Conservation (phyloP, 1,140 invertebrate genomes). For the Temnothorax nylanderi region DNA sequence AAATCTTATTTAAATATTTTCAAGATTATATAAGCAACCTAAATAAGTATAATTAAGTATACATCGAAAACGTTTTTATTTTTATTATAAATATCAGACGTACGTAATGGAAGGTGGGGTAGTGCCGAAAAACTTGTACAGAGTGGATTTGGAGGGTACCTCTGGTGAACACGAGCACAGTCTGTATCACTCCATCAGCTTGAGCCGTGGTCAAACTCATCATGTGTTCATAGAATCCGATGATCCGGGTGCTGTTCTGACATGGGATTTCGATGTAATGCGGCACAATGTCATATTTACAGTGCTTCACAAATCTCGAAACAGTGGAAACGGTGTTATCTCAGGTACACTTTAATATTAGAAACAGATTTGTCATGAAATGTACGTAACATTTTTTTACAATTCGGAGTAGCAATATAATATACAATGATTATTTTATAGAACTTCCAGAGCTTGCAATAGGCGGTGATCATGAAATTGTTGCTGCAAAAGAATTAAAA, state of each 20-base stretch:
- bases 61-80: neutral
- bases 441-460: constrained; percentile 66
- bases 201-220: constrained; percentile 90
- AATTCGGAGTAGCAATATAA: neutral
- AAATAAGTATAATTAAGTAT: constrained; percentile 18
- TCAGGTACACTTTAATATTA: constrained; percentile 45
- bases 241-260: constrained; percentile 95
- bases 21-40: neutral
- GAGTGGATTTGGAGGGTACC: constrained; percentile 90
- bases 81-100: constrained; percentile 86
- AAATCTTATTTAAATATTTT: constrained; percentile 12
- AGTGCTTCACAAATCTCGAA: constrained; percentile 87
- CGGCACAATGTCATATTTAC: constrained; percentile 95
- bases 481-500: constrained; percentile 91
- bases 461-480: constrained; percentile 85
- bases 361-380: neutral
- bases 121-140: constrained; percentile 96
- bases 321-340: constrained; percentile 3
- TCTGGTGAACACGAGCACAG: constrained; percentile 85
- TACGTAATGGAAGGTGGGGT: constrained; percentile 94
- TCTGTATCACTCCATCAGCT: constrained; percentile 86
- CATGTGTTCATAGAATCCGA: constrained; percentile 94
- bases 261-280: constrained; percentile 99
- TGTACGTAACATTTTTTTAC: neutral
- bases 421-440: neutral